Base-by-base conservation (phyloP, 2,113 vertebrate genomes). In the Erythrolamprus reginae region DNA sequence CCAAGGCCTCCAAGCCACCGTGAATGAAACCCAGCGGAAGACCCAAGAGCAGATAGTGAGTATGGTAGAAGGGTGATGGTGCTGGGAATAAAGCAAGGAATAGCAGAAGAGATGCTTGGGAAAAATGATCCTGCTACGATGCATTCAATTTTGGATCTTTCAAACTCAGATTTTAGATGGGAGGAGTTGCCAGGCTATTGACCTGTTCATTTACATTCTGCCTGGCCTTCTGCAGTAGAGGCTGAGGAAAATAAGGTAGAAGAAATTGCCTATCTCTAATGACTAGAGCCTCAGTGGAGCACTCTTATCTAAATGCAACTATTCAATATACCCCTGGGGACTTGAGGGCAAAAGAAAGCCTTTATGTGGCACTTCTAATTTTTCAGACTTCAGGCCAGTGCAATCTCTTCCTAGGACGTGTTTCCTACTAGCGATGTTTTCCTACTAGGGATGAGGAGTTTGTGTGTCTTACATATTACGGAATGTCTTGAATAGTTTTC, bases 11-110 rank as follows among this genome's bases (percentile, higher is more conserved):
- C 98, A 99, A 93, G 97, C 97, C 58, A 98, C 97, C 0, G 97
- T 99, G 87, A 97, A 96, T 91, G 98, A 98, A 94, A 98, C 98
- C 56, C 98, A 98, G 95, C 98, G 96, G 28, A 96, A 97, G 1
- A 98, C 98, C 3, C 97, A 98, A 95, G 96, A 97, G 93, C 98
- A 98, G 88, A 96, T 99, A 98, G 98, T 99, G 95, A 97, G 98
- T 33, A 77, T 8, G 42, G 24, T 3, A 82, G 2, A n/a, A 10
- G 90, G 21, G 6, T 26, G 33, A 2, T 3, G 19, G 33, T 26
- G 24, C n/a, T 82, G 26, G 13, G 45, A 17, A 24, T 3, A 10
- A 1, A 47, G 26, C 0, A 13, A 19, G 38, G 1, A 1, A 45
- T 50, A 1, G 1, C 21, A 28, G 52, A 56, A 84, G 24, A 47